Base-by-base conservation (phyloP, 2,888 invertebrate genomes). In the Diarsia mendica region DNA sequence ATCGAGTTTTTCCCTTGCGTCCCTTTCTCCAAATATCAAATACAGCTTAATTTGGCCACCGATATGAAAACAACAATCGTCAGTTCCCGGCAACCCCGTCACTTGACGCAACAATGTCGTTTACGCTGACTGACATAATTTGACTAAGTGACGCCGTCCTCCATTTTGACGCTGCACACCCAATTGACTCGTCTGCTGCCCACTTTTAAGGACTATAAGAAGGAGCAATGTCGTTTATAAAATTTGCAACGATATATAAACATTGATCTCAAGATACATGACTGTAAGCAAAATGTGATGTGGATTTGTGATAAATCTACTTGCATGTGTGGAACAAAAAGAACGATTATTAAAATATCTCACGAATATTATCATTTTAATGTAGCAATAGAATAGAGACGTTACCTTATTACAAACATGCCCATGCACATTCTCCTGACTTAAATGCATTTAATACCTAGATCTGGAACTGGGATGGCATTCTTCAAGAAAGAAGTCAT, bases 21-120 rank as follows among this genome's bases (percentile, higher is more conserved):
- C 13, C 23, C 18, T 28, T 58, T 48, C 58, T 77, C 8, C 15
- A 63, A 61, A 76, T 63, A 20, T 5, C 10, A 20, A 33, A 60
- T 11, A 10, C 18, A 28, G 8, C 51, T 18, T 33, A 80, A 51
- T 80, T 55, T 8, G 20, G 49, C 33, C 6, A 3, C 65, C 49
- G 74, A 67, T n/a, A n/a, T 80, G 46, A 74, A 74, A 67, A 74
- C 49, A 80, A 2, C 61, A 63, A 63, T 67, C 66, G 74, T 74
- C 66, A 55, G 49, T 20, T 66, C 48, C 44, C 23, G 48, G 6
- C 70, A 61, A 46, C n/a, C 60, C 13, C 28, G 28, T 28, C 28
- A 48, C 28, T 67, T 73, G 60, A 60, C 75, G 68, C 33, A 61
- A 79, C 61, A 15, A 63, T 49, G 49, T 78, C 71, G 66, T 74